Percentiles rank a stretch among this genome's conserved stretches.
Conservation (phyloP, 92 coral and sea anemone genomes). For the Palythoa heliodiscus region DNA sequence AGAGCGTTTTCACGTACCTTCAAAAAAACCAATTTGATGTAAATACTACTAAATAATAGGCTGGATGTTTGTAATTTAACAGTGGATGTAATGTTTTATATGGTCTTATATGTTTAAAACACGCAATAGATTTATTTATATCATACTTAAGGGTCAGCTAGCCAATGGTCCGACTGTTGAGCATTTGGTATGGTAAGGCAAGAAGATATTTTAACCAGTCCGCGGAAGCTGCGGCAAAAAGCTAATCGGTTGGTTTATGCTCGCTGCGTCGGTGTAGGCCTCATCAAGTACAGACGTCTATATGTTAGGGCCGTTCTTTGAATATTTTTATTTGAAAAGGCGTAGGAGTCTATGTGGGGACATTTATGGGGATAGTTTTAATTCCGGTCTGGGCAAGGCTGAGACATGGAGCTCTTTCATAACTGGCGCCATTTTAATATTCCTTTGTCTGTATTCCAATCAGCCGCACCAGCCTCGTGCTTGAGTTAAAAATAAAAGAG, state of each 20-base stretch:
- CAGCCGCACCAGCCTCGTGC: too few relatives aligned
- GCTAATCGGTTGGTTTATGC: conserved; percentile 7
- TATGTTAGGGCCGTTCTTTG: too few relatives aligned
- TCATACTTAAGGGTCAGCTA: background rate
- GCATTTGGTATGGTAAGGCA: background rate
- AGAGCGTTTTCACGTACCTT: background rate
- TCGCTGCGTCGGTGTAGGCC: conserved; percentile 16
- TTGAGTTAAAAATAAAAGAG: too few relatives aligned
- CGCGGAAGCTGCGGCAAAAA: background rate
- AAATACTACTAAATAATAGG: conserved; percentile 4
- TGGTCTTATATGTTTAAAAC: background rate
- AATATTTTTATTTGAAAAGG: too few relatives aligned
- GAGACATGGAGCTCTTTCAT: too few relatives aligned
- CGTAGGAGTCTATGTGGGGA: too few relatives aligned
- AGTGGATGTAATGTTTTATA: conserved; percentile 2
- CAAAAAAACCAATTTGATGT: background rate
- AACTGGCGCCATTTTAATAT: too few relatives aligned
- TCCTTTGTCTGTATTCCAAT: too few relatives aligned
- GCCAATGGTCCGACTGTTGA: background rate
- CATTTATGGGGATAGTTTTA: too few relatives aligned
- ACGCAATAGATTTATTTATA: background rate
- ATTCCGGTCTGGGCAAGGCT: too few relatives aligned
- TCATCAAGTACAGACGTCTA: too few relatives aligned
- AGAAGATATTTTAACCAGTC: background rate
- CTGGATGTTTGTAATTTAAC: background rate